Evolutionary conservation across 1,140 invertebrate genomes (phyloP).

Genomic region (Antheraea mylitta): DNA sequence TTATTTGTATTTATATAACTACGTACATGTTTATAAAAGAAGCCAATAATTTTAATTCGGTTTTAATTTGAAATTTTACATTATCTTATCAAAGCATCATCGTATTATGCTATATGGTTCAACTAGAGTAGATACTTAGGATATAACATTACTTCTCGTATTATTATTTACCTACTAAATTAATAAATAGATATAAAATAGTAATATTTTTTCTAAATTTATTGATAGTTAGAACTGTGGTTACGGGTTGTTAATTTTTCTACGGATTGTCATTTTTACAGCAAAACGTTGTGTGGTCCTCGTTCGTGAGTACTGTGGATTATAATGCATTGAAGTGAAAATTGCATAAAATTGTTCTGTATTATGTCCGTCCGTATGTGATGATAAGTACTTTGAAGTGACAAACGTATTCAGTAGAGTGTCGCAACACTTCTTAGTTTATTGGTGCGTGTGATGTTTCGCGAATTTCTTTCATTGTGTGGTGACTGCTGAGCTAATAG

Average conservation of each 20-base stretch:
- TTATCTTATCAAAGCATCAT: too few relatives aligned
- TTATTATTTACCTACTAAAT: too few relatives aligned
- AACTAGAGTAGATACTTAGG: too few relatives aligned
- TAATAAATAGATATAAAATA: too few relatives aligned
- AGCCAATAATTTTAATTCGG: too few relatives aligned
- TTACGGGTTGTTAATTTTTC: background rate
- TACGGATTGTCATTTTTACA: background rate
- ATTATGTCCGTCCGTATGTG: conserved; percentile 32
- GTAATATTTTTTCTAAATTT: too few relatives aligned
- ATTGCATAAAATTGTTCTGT: conserved; percentile 67
- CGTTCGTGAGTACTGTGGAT: conserved; percentile 48
- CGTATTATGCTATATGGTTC: too few relatives aligned
- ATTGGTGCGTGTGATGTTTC: conserved; percentile 32
- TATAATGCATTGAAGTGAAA: conserved; percentile 46
- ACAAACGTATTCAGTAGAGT: conserved; percentile 34
- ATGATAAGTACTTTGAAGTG: conserved; percentile 38
- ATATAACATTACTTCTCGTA: too few relatives aligned
- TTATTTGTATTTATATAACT: too few relatives aligned
- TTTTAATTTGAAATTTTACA: too few relatives aligned
- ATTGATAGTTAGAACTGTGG: too few relatives aligned
- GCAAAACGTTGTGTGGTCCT: conserved; percentile 49
- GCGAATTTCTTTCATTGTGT: background rate
- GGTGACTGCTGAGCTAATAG: background rate
- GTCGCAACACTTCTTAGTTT: conserved; percentile 36
- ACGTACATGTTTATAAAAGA: too few relatives aligned